These are phyloP conservation scores for Cydia splendana DNA, from an alignment of 1,140 invertebrate species.

Conservation along the genomic window DNA sequence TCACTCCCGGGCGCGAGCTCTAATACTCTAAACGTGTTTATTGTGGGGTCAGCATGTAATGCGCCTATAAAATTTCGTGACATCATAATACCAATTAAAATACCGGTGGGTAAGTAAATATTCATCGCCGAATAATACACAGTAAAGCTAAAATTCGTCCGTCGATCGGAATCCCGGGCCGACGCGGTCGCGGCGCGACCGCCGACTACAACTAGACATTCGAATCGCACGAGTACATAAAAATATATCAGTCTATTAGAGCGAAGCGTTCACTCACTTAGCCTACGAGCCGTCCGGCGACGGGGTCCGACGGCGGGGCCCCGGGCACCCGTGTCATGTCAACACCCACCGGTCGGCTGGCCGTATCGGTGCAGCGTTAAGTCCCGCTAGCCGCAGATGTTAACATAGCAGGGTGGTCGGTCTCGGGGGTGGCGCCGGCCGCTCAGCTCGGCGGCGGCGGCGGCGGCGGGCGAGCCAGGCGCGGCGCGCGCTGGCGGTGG, in stretches of 20 bases:
- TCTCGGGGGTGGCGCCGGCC: neutral
- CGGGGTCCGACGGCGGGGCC: constrained; percentile 36
- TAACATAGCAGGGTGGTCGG: constrained; percentile 5
- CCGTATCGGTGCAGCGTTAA: neutral
- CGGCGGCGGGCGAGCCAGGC: constrained; percentile 35
- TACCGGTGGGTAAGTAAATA: constrained; percentile 77
- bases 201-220: constrained; percentile 54
- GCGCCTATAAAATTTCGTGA: constrained; percentile 63
- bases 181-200: constrained; percentile 49
- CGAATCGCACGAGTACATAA: constrained; percentile 72
- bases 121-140: constrained; percentile 57
- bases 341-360: neutral
- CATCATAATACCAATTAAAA: constrained; percentile 77
- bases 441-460: constrained; percentile 60
- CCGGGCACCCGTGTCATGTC: neutral
- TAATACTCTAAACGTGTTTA: constrained; percentile 40
- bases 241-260: constrained; percentile 76
- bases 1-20: constrained; percentile 41
- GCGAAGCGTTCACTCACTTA: constrained; percentile 63
- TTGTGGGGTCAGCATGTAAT: constrained; percentile 50
- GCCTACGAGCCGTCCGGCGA: constrained; percentile 55
- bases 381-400: constrained; percentile 34
- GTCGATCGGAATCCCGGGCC: constrained; percentile 49
- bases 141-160: constrained; percentile 50
- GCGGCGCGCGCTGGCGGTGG: constrained; percentile 64